These are phyloP conservation scores for Saxidomus purpurata DNA, from an alignment of 1,140 invertebrate genomes.

Conservation along the genomic window DNA sequence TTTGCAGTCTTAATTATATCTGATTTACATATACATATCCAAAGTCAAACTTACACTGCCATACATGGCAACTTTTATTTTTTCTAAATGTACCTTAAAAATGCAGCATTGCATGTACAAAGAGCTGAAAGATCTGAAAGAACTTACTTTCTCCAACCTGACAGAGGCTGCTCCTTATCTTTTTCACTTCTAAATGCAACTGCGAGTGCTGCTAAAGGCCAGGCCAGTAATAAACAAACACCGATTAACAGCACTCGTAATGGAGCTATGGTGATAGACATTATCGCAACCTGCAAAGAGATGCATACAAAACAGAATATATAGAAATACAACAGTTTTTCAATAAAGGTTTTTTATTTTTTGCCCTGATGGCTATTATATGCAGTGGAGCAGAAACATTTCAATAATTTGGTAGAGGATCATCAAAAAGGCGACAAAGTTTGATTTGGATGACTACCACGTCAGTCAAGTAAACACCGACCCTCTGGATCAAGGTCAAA, in stretches of 20 bases:
- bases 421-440: neutral
- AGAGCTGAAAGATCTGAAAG: neutral
- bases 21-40: too few relatives aligned
- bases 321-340: neutral
- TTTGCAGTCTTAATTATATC: too few relatives aligned
- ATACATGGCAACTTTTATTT: too few relatives aligned
- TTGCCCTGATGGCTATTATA: too few relatives aligned
- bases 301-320: neutral
- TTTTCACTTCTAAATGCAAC: constrained; percentile 77
- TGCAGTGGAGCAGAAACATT: too few relatives aligned
- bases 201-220: constrained; percentile 79
- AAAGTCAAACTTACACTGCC: too few relatives aligned
- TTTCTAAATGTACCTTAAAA: too few relatives aligned
- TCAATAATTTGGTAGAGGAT: neutral
- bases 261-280: constrained; percentile 83
- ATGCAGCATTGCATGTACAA: too few relatives aligned
- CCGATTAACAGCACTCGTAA: constrained; percentile 77
- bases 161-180: constrained; percentile 81
- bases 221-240: constrained; percentile 77
- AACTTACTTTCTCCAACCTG: constrained; percentile 84
- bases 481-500: too few relatives aligned
- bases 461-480: too few relatives aligned
- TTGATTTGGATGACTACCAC: neutral
- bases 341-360: neutral
- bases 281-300: constrained; percentile 81